phyloP scores from a whole-genome alignment of 2,888 invertebrate genomes.

The Andrena hattorfiana region DNA sequence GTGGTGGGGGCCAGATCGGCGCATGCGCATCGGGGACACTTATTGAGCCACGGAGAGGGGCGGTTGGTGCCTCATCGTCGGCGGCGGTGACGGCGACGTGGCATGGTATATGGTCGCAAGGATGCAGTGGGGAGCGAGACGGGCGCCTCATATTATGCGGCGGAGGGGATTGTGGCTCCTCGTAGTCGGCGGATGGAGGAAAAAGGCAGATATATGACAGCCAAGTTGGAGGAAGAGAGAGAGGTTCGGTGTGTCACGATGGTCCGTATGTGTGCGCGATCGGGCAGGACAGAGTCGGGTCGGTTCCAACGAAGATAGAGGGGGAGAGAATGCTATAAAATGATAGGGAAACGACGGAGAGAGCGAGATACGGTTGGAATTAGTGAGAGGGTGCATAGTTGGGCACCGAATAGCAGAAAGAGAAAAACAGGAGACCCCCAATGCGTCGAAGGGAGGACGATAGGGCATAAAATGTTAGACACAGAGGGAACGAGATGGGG shows the following conservation, averaged over 20 bases:
- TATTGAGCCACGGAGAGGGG: conserved; percentile 79
- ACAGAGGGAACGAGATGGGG: conserved; percentile 22
- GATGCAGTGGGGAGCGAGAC: conserved; percentile 60
- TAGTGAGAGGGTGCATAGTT: conserved; percentile 51
- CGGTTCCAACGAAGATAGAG: conserved; percentile 37
- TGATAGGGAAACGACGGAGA: conserved; percentile 27
- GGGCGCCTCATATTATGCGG: conserved; percentile 47
- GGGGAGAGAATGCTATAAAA: conserved; percentile 4
- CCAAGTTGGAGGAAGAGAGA: conserved; percentile 9
- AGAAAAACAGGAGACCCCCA: conserved; percentile 16
- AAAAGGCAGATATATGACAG: conserved; percentile 40
- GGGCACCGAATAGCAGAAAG: conserved; percentile 34
- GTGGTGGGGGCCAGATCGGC: conserved; percentile 83
- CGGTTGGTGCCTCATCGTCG: conserved; percentile 75
- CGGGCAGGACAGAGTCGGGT: conserved; percentile 21
- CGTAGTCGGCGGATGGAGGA: conserved; percentile 47
- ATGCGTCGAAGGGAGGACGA: conserved; percentile 37
- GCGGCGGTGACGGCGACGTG: conserved; percentile 73
- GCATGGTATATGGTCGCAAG: conserved; percentile 62
- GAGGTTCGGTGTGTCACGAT: conserved; percentile 31
- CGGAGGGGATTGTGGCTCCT: conserved; percentile 59
- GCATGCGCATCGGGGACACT: conserved; percentile 66
- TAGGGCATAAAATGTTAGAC: conserved; percentile 38
- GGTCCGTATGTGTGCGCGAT: conserved; percentile 27
- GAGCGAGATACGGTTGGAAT: conserved; percentile 41